Percentiles rank a stretch among this genome's conserved stretches.
These are phyloP conservation scores for Trichoplusia ni DNA, from an alignment of 1,140 invertebrate species.

Conservation along the genomic window DNA sequence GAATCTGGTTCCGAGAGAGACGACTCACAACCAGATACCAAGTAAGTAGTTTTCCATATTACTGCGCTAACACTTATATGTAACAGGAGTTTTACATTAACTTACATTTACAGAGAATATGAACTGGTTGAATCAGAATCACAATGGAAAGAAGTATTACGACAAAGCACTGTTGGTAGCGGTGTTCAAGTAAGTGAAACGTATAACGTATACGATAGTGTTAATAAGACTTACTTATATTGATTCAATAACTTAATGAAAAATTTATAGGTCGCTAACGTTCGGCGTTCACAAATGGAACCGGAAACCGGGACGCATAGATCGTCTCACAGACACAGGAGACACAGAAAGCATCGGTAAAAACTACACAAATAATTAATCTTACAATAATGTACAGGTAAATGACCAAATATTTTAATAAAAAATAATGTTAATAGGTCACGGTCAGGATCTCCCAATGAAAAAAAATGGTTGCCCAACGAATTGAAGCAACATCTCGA, in stretches of 20 bases:
- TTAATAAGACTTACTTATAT: too few species aligned
- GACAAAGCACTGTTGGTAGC: slow-evolving; percentile 77
- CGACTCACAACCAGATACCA: slow-evolving; percentile 71
- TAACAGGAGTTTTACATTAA: neutral
- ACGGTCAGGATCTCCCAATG: slow-evolving; percentile 86
- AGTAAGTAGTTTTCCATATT: slow-evolving; percentile 53
- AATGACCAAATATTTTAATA: neutral
- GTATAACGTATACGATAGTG: too few species aligned
- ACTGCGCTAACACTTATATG: neutral
- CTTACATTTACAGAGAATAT: slow-evolving; percentile 72
- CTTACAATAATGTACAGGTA: neutral
- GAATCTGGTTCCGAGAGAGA: slow-evolving; percentile 73
- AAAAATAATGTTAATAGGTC: slow-evolving; percentile 68
- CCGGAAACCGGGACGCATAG: slow-evolving; percentile 76
- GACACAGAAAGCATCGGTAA: slow-evolving; percentile 83
- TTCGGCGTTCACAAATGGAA: slow-evolving; percentile 82
- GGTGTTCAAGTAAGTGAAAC: slow-evolving; percentile 74
- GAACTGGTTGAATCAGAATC: slow-evolving; percentile 93
- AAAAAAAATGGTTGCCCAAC: slow-evolving; percentile 86
- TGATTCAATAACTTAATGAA: too few species aligned
- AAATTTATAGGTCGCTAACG: slow-evolving; percentile 83
- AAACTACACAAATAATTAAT: too few species aligned
- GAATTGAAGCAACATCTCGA: slow-evolving; percentile 93
- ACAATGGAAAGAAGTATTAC: slow-evolving; percentile 93
- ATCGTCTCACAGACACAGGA: slow-evolving; percentile 79